A percentile compares a stretch with the other conserved stretches of the same genome.
Conservation (phyloP, 2,113 vertebrate species). For the Heterotilapia buettikoferi region DNA sequence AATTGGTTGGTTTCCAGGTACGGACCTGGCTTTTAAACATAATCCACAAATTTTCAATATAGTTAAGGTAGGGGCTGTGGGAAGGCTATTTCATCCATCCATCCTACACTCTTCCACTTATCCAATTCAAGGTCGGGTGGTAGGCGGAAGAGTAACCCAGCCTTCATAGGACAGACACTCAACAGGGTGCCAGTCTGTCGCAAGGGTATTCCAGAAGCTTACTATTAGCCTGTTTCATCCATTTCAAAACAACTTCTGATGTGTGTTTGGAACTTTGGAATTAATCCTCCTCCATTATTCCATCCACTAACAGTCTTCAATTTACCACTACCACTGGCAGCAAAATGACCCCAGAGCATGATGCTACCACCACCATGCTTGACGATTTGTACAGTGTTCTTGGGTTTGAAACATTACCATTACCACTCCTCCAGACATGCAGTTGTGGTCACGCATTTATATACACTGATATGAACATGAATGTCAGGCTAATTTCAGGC, state of each 20-base stretch:
- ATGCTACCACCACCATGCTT: not conserved
- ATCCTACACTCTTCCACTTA: not conserved
- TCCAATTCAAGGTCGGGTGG: not conserved
- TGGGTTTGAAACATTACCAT: not conserved
- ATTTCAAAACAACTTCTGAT: not conserved
- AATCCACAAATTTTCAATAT: not conserved
- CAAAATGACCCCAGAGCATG: not conserved
- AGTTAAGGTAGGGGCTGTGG: not conserved
- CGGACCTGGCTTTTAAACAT: not conserved
- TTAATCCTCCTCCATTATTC: not conserved
- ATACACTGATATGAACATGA: not conserved
- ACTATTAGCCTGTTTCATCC: not conserved
- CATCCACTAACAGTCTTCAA: not conserved
- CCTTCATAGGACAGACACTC: not conserved
- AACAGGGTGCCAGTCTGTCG: not conserved
- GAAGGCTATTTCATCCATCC: not conserved
- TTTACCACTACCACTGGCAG: not conserved
- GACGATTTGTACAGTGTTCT: not conserved
- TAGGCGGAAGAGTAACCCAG: not conserved
- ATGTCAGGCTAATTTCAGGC: not conserved
- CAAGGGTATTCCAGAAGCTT: not conserved
- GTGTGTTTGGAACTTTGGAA: not conserved
- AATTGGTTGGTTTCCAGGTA: not conserved
- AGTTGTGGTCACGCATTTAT: not conserved
- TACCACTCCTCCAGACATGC: not conserved